Evolutionary conservation across 2,888 invertebrate genomes (phyloP), one percentile per base, ranked within the genome.

Genomic region (Neria commutata): DNA sequence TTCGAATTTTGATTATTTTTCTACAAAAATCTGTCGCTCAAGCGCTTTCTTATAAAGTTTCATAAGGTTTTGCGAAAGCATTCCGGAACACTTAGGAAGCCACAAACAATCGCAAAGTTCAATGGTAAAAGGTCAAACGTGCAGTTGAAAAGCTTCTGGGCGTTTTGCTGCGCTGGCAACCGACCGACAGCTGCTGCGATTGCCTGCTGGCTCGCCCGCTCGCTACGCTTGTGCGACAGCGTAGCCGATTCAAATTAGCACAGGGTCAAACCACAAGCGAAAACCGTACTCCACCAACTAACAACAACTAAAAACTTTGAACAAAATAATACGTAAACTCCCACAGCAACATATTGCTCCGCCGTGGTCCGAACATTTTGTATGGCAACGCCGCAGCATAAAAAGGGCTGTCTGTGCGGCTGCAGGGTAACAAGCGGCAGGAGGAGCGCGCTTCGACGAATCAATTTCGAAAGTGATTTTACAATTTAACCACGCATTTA

Each of bases 131-230:
- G 42, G 42, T 42, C 42, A 19, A 42, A 42, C 42, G 42, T 42
- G 42, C 14, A 6, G 42, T 21, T 21, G 61, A 64, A 60, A 58
- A 59, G 66, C 66, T 67, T 65, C 66, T 67, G 66, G 66, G 66
- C 48, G 25, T 26, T 26, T 48, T 26, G 5, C n/a, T n/a, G n/a
- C n/a, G n/a, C n/a, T n/a, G n/a, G n/a, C n/a, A n/a, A n/a, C n/a
- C n/a, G n/a, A n/a, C n/a, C n/a, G n/a, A n/a, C n/a, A n/a, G n/a
- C n/a, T n/a, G n/a, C n/a, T n/a, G n/a, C n/a, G n/a, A n/a, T n/a
- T n/a, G n/a, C n/a, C n/a, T n/a, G n/a, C n/a, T n/a, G n/a, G n/a
- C n/a, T n/a, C n/a, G n/a, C n/a, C n/a, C n/a, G n/a, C n/a, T n/a
- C n/a, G 37, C 37, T 37, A 14, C 37, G 8, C 10, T 6, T 6